Conservation (phyloP, 2,113 vertebrate species). For the Malaclemys terrapin region DNA sequence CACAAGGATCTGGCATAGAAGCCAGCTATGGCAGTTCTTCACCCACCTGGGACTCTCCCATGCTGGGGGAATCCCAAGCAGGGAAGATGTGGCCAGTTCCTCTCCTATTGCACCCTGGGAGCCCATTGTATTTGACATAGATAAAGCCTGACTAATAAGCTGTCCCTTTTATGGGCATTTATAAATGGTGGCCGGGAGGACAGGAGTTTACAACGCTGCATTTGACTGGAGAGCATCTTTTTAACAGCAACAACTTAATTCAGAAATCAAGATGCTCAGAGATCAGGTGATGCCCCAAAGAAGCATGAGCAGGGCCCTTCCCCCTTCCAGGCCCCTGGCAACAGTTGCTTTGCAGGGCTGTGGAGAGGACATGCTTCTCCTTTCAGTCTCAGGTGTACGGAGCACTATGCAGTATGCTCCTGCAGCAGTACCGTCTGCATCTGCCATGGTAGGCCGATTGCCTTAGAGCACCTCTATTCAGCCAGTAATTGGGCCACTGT, state of each 20-base stretch:
- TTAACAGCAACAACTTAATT: background rate
- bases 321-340: background rate
- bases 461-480: fast-evolving
- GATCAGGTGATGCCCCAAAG: background rate
- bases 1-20: background rate
- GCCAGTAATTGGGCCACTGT: background rate
- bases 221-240: background rate
- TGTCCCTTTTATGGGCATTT: background rate
- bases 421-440: fast-evolving
- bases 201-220: background rate
- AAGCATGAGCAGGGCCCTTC: background rate
- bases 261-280: background rate
- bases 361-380: background rate
- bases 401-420: background rate
- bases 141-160: background rate
- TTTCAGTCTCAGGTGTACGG: background rate
- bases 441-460: background rate
- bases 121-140: background rate
- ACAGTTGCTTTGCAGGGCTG: background rate
- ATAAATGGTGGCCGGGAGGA: background rate
- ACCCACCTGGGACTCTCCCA: too few relatives aligned
- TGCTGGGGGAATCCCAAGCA: background rate
- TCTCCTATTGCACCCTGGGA: background rate
- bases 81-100: background rate
- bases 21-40: too few relatives aligned